Evolutionary conservation across 2,888 invertebrate genomes (phyloP).

Genomic region (Theretra japonica): DNA sequence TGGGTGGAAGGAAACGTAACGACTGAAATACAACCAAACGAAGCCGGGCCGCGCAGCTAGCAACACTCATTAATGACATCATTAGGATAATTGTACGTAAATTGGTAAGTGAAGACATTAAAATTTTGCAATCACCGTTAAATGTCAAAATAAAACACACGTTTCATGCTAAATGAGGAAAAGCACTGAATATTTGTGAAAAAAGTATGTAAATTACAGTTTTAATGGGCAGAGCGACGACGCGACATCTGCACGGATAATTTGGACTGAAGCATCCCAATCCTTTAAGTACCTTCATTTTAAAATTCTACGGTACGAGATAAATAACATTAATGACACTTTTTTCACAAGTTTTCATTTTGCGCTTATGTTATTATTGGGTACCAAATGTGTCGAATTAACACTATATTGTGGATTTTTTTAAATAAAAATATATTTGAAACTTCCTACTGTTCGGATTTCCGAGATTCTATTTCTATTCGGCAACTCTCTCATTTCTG

Average conservation of each 20-base stretch:
- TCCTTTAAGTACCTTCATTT: slow-evolving; percentile 30
- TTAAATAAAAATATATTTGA: too few species aligned
- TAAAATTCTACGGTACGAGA: slow-evolving; percentile 23
- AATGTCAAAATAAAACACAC: slow-evolving; percentile 6
- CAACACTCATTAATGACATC: too few species aligned
- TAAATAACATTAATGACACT: slow-evolving; percentile 22
- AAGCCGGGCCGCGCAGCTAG: too few species aligned
- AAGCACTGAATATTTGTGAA: slow-evolving; percentile 42
- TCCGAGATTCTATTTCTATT: too few species aligned
- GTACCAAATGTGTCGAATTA: background rate
- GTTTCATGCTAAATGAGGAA: slow-evolving; percentile 23
- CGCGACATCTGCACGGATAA: slow-evolving; percentile 55
- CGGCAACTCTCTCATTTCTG: too few species aligned
- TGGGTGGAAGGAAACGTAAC: too few species aligned
- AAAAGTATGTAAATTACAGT: slow-evolving; percentile 54
- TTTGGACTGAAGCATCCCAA: slow-evolving; percentile 51
- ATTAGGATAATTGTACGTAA: too few species aligned
- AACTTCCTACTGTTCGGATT: too few species aligned
- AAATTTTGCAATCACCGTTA: background rate
- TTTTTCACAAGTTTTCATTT: background rate
- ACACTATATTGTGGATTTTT: background rate
- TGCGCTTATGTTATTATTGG: background rate
- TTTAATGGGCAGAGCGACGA: slow-evolving; percentile 49
- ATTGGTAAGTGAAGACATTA: background rate
- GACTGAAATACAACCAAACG: too few species aligned